These are phyloP conservation scores for Cliona cf. orientalis DNA, from an alignment of 37 sponge, comb jelly and placozoan species.

Conservation along the genomic window DNA sequence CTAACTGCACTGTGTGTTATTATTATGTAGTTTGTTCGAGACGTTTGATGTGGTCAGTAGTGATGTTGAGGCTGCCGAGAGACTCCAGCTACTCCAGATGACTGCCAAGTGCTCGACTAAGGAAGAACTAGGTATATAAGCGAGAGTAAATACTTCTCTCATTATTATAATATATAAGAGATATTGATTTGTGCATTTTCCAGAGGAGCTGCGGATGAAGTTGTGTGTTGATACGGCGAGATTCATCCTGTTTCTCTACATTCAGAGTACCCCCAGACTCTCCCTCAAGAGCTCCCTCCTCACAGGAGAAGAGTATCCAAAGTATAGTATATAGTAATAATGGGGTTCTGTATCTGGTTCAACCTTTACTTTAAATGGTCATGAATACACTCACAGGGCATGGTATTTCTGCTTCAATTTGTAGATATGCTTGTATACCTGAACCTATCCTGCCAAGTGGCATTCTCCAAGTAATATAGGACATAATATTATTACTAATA, in stretches of 20 bases:
- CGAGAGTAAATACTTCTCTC: background rate
- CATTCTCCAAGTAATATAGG: too few relatives aligned
- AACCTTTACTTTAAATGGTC: too few relatives aligned
- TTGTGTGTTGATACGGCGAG: constrained; percentile 33
- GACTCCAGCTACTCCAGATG: constrained; percentile 27
- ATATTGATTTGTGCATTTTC: background rate
- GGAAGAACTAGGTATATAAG: constrained; percentile 47
- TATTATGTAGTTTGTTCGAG: constrained; percentile 63
- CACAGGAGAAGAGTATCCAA: constrained; percentile 66
- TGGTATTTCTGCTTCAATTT: too few relatives aligned
- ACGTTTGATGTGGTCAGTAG: constrained; percentile 72
- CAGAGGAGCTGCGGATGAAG: constrained; percentile 38
- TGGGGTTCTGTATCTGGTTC: too few relatives aligned
- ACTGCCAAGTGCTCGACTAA: constrained; percentile 35
- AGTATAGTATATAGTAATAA: too few relatives aligned
- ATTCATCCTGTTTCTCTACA: constrained; percentile 55
- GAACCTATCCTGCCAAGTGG: too few relatives aligned
- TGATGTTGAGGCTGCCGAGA: constrained; percentile 34
- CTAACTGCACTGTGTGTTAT: background rate
- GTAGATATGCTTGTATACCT: too few relatives aligned
- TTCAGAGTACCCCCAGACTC: constrained; percentile 49
- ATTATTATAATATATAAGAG: background rate
- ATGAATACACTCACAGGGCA: too few relatives aligned
- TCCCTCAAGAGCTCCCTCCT: constrained; percentile 44
- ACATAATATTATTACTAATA: too few relatives aligned